phyloP scores from a whole-genome alignment of 2,113 vertebrate species.

The Heterotilapia buettikoferi region DNA sequence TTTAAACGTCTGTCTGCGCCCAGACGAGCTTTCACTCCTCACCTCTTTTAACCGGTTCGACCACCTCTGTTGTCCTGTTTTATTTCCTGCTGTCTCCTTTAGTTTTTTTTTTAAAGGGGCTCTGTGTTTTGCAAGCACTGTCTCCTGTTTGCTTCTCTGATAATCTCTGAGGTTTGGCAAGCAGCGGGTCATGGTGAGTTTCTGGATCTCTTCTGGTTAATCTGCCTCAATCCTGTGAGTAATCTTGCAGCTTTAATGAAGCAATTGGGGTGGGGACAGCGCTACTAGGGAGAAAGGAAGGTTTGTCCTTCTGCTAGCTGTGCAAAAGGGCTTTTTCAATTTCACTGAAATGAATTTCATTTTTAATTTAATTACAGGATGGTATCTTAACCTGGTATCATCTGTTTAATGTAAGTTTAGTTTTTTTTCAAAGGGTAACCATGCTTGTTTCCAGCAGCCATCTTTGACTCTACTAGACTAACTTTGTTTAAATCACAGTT shows the following conservation, averaged over 20 bases:
- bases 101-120: neutral
- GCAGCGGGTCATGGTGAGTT: neutral
- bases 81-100: neutral
- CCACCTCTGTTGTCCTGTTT: constrained; percentile 21
- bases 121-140: neutral
- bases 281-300: neutral
- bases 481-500: neutral
- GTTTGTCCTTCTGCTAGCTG: neutral
- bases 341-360: neutral
- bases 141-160: neutral
- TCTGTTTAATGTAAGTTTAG: neutral
- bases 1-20: constrained; percentile 20
- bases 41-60: constrained; percentile 31
- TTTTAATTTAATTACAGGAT: neutral
- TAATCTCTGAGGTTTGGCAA: constrained; percentile 8
- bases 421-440: neutral
- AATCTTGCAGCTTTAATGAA: constrained; percentile 47
- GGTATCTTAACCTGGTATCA: neutral
- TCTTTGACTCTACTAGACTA: neutral
- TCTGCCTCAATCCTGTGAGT: constrained; percentile 44
- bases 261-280: neutral
- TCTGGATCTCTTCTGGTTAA: constrained; percentile 33
- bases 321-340: neutral
- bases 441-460: neutral
- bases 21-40: constrained; percentile 23